Conservation (phyloP, 2,797 vertebrate species). For the Eidolon dupreanum region DNA sequence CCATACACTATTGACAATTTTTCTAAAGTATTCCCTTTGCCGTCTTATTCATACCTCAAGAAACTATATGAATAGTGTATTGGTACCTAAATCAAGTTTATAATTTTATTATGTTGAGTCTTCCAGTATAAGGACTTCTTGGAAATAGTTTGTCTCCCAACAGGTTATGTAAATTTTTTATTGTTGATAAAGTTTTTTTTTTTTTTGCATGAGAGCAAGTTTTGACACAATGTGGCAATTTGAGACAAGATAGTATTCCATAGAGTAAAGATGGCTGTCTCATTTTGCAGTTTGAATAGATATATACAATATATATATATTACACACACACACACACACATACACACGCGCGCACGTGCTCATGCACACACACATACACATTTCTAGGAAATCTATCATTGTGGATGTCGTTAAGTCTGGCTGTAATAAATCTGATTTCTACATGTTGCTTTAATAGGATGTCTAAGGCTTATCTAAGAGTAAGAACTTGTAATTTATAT, state of each 20-base stretch:
- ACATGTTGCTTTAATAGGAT: neutral
- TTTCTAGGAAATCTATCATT: neutral
- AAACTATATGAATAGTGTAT: neutral
- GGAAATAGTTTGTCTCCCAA: neutral
- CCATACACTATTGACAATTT: neutral
- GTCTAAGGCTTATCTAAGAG: neutral
- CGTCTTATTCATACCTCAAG: neutral
- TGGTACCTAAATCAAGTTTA: neutral
- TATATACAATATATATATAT: neutral
- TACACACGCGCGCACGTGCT: neutral
- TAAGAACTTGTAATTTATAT: neutral
- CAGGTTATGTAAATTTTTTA: neutral
- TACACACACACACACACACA: neutral
- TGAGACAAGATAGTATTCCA: neutral
- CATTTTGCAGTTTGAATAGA: neutral
- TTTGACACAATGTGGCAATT: slow-evolving; percentile 1
- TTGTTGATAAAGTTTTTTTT: neutral
- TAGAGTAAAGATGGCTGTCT: neutral
- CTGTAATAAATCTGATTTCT: neutral
- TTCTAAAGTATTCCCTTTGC: neutral
- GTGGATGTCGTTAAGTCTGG: neutral
- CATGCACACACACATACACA: neutral
- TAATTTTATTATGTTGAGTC: slow-evolving; percentile 24
- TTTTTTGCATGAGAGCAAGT: neutral
- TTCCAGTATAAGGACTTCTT: neutral